Evolutionary conservation across 2,113 vertebrate genomes (phyloP), one percentile per base, ranked within the genome.

Genomic region (Marcusenius ussheri): DNA sequence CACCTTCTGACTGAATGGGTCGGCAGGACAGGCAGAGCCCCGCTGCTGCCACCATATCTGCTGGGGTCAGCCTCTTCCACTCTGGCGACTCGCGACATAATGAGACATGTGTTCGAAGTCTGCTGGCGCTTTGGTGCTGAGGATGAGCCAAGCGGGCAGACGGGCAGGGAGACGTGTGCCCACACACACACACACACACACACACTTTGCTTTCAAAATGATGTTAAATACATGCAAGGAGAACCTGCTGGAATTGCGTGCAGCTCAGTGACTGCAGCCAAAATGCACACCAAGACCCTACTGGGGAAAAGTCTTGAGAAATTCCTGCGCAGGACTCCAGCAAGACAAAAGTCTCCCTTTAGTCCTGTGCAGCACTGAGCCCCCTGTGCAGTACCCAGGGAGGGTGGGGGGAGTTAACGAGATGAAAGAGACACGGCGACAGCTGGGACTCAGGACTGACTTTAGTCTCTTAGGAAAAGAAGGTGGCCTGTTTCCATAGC

Each of bases 371-470:
- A 83, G 31, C 15, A 83, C 77, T 83, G 15, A 83, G 77, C 5
- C 31, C 39, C 90, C 96, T 95, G 94, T 93, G 94, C 91, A 93
- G 93, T 90, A 2, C 89, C 92, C 94, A 89, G 94, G 95, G 94
- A 95, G 95, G 95, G 93, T 70, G 89, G 92, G 89, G 84, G 49
- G 27, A 90, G 85, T 39, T 92, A 92, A 92, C 83, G 92, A 92
- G 92, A 92, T 93, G 93, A 92, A 93, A 95, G 94, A 94, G 92
- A 93, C 93, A 93, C 93, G 92, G 94, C 93, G 95, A 96, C 95
- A 96, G 95, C 95, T 96, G 96, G 94, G 93, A 93, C 94, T 93
- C 94, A 94, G 94, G 95, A 35, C 56, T 90, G 92, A 90, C 80
- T 80, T 50, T 70, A 87, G 89, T 27, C 87, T 90, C 89, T 83